Percentiles rank a stretch among this genome's conserved stretches.
phyloP scores from a whole-genome alignment of 2,888 invertebrate genomes.

The Zelleria hepariella region DNA sequence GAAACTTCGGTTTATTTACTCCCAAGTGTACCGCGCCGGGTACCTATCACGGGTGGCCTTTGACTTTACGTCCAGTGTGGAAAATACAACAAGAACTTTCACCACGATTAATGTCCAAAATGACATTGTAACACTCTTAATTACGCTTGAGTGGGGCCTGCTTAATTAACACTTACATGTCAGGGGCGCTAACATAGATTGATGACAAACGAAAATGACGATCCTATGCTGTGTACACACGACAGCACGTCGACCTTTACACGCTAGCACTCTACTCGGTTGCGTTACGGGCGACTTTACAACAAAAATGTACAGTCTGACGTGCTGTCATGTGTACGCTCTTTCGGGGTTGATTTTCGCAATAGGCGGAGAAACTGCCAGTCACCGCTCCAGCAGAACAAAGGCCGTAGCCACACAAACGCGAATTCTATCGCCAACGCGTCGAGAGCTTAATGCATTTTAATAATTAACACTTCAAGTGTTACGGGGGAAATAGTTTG shows the following conservation, averaged over 20 bases:
- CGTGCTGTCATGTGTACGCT: too few species aligned
- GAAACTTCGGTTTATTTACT: conserved; percentile 57
- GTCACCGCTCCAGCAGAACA: conserved; percentile 54
- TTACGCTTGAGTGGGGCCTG: conserved; percentile 68
- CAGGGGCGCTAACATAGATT: conserved; percentile 70
- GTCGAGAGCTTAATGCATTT: conserved; percentile 60
- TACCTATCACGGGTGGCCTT: conserved; percentile 31
- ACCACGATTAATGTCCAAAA: conserved; percentile 72
- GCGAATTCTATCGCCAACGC: conserved; percentile 53
- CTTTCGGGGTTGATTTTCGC: conserved; percentile 46
- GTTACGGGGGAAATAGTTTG: neutral
- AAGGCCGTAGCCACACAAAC: conserved; percentile 41
- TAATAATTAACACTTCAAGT: conserved; percentile 50
- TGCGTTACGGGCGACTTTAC: too few species aligned
- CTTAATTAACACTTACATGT: conserved; percentile 73
- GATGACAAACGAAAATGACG: conserved; percentile 72
- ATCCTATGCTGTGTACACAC: conserved; percentile 50
- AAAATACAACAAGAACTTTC: conserved; percentile 65
- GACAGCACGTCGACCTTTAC: too few species aligned
- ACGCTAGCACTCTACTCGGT: too few species aligned
- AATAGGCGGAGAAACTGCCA: conserved; percentile 51
- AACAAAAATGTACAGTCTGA: too few species aligned
- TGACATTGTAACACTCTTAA: conserved; percentile 71
- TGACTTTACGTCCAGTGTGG: neutral
- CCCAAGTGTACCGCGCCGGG: conserved; percentile 33